Evolutionary conservation across 2,113 vertebrate genomes (phyloP), one percentile per base, ranked within the genome.

Genomic region (Felis catus): DNA sequence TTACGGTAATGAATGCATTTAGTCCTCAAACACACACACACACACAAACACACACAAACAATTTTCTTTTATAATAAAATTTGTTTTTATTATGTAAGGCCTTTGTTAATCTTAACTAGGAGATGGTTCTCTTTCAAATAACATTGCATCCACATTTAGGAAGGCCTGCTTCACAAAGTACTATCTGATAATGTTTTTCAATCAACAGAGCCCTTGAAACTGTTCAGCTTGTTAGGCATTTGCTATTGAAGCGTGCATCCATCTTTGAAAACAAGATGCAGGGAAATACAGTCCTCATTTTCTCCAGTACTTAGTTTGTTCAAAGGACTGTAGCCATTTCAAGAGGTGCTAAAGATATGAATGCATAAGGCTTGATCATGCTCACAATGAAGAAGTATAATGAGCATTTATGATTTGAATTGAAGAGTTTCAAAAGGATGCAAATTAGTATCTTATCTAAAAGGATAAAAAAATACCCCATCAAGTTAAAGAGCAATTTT

Each of bases 401-500:
- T 87, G 95, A 97, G 90, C 79, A 95, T 92, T 97, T 96, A 90
- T 74, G 85, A 96, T 92, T 86, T 90, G 84, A 96, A 94, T 41
- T 95, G 94, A 97, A 96, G 91, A 85, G n/a, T 79, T 94, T 95
- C 95, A 98, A 89, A 87, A 94, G 41, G 81, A 89, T 93, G 65
- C 31, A 97, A 96, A 97, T 98, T 85, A 96, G 19, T 13, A 96
- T 91, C 45, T 87, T 97, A 95, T 82, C 7, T 91, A 85, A 97
- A 98, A 96, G 48, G 5, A 95, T 87, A 93, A 95, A 98, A 45
- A 96, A n/a, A 61, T 53, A 53, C 21, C 12, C 4, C 31, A 94
- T 94, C 78, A 96, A 96, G 89, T 94, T 97, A 95, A 98, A 96
- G 94, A 97, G 8, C 33, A 86, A 15, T 81, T 97, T 97, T 94